phyloP scores from a whole-genome alignment of 1,140 invertebrate genomes.

The Macrostomum lignano region DNA sequence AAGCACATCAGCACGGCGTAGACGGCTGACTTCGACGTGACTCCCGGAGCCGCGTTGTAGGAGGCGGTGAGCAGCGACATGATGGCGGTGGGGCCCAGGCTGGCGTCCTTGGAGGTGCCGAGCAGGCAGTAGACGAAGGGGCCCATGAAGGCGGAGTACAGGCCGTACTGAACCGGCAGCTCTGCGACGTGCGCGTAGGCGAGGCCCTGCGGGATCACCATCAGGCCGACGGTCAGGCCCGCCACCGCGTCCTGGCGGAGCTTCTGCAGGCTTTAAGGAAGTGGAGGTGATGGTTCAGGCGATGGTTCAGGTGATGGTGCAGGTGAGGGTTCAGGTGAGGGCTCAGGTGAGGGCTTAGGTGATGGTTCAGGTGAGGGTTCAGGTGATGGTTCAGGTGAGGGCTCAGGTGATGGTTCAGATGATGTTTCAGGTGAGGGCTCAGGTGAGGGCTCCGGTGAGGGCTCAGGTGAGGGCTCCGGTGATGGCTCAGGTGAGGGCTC shows the following conservation, averaged over 20 bases:
- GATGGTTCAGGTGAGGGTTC: too few relatives aligned
- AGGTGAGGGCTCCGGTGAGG: too few relatives aligned
- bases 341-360: too few relatives aligned
- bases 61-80: conserved; percentile 24
- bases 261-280: conserved; percentile 10
- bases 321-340: too few relatives aligned
- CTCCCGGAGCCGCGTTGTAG: conserved; percentile 12
- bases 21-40: conserved; percentile 11
- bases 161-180: conserved; percentile 40
- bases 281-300: too few relatives aligned
- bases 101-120: conserved; percentile 62
- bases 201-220: conserved; percentile 53
- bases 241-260: conserved; percentile 31
- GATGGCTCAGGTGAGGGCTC: too few relatives aligned
- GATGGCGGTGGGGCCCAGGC: conserved; percentile 31
- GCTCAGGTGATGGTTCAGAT: too few relatives aligned
- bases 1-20: conserved; percentile 50
- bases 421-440: too few relatives aligned
- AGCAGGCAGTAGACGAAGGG: conserved; percentile 59
- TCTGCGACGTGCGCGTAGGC: conserved; percentile 51
- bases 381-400: too few relatives aligned
- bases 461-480: too few relatives aligned
- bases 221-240: conserved; percentile 52
- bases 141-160: conserved; percentile 68
- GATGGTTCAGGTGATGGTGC: too few relatives aligned